These are phyloP conservation scores for Trypoxylon attenuatum DNA, from an alignment of 2,888 invertebrate species.

Conservation along the genomic window DNA sequence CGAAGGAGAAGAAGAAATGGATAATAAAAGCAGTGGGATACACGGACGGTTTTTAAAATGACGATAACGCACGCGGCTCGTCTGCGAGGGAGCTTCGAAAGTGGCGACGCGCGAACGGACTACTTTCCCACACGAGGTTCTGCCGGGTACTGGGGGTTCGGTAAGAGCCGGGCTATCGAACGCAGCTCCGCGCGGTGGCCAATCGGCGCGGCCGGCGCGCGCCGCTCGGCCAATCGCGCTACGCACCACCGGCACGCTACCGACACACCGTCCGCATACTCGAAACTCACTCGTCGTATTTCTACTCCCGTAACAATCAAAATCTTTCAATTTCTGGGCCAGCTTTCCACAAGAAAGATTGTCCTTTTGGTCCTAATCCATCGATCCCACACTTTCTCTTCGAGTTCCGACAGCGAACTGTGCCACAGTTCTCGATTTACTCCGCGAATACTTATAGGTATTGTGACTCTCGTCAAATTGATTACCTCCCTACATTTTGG, in stretches of 20 bases:
- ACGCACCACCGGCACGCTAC: constrained; percentile 25
- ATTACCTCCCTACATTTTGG: too few species aligned
- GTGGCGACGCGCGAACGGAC: constrained; percentile 48
- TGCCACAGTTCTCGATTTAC: too few species aligned
- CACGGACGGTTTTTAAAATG: constrained; percentile 17
- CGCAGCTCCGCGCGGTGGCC: constrained; percentile 66
- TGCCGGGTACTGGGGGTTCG: constrained; percentile 71
- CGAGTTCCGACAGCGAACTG: too few species aligned
- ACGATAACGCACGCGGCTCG: constrained; percentile 30
- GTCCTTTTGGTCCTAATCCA: too few species aligned
- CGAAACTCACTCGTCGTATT: too few species aligned
- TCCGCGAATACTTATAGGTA: background rate
- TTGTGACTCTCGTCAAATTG: background rate
- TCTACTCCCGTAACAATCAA: constrained; percentile 39
- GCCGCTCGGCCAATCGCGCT: constrained; percentile 34
- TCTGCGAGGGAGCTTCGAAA: constrained; percentile 35
- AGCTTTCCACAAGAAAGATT: too few species aligned
- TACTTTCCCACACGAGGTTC: constrained; percentile 68
- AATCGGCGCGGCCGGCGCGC: constrained; percentile 61
- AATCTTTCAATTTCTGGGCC: too few species aligned
- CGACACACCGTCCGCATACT: constrained; percentile 23
- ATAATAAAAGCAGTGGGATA: background rate
- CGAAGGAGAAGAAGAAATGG: background rate
- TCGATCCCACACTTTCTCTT: too few species aligned
- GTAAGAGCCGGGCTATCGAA: constrained; percentile 67